Evolutionary conservation across 1,140 invertebrate genomes (phyloP).

Genomic region (Gonioctena quinquepunctata): DNA sequence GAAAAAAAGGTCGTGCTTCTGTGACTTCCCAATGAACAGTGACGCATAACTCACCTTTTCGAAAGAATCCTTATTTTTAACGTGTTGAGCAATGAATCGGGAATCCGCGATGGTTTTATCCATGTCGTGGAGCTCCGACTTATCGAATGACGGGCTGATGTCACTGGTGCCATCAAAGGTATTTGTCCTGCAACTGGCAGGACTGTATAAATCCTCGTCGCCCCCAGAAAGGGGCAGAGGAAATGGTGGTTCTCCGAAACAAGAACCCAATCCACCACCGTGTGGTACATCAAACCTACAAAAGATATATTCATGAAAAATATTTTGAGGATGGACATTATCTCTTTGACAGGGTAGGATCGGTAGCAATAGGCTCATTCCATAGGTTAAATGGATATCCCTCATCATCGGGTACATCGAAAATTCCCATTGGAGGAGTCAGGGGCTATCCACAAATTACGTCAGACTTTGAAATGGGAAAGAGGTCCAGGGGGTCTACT

Average conservation of each 20-base stretch:
- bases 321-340: no score
- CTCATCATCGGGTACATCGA: no score
- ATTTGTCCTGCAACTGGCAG: conserved; percentile 58
- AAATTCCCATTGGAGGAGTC: no score
- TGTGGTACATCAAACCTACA: conserved; percentile 58
- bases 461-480: no score
- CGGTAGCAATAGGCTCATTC: no score
- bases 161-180: conserved; percentile 63
- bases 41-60: conserved; percentile 87
- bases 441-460: no score
- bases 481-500: no score
- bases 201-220: conserved; percentile 81
- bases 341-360: no score
- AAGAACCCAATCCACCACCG: conserved; percentile 61
- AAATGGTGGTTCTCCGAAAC: conserved; percentile 68
- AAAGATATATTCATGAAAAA: not conserved
- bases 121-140: conserved; percentile 74
- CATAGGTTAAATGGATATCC: no score
- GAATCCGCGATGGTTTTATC: conserved; percentile 88
- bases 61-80: conserved; percentile 92
- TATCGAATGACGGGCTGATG: conserved; percentile 78
- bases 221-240: conserved; percentile 71
- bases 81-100: conserved; percentile 91
- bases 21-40: no score
- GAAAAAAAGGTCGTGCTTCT: no score